Base-by-base conservation (phyloP, 2,797 vertebrate genomes). In the Crypturellus tataupa region DNA sequence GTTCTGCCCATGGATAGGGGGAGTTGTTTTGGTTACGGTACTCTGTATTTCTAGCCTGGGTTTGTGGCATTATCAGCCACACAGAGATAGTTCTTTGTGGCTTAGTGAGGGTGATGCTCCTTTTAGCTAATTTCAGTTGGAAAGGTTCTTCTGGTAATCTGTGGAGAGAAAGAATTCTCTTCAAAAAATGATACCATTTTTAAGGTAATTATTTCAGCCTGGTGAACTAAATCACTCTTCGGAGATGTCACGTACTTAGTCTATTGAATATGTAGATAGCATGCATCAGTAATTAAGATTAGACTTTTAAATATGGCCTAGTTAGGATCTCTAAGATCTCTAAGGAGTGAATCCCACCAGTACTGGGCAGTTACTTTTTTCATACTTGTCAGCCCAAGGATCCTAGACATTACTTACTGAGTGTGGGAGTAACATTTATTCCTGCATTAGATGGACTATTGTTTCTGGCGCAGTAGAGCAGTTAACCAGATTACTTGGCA, bases 11-110 rank as follows among this genome's bases (percentile, higher is more conserved):
- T 2, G 6, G 35, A 21, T 2, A 51, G 0, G 3, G 10, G 35
- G 18, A 72, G 15, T 69, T 2, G 3, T 35, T 79, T 80, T 59
- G 79, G 4, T 47, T 37, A 31, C 29, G 9, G 1, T 63, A 31
- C 39, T 63, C 7, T 63, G 3, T 78, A 5, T 76, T 89, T 80
- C 58, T 23, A 56, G 20, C 10, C 37, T 0, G 14, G 13, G 6
- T 82, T 0, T n/a, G 6, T 64, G 47, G 35, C 8, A 39, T 7
- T 55, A 12, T 72, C 35, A 63, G n/a, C 27, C 27, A 1, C 8
- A 10, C 9, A 47, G 23, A 60, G 3, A 35, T 12, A 75, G 3
- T 82, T 27, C 20, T 53, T 2, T 0, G 0, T 44, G 23, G 3
- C 51, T 82, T 65, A 20, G 21, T 82, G 8, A 58, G 11, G 8